A percentile compares a stretch with the other conserved stretches of the same genome.
Evolutionary conservation across 2,888 invertebrate genomes (phyloP).

Genomic region (Drosophila fulvimacula): DNA sequence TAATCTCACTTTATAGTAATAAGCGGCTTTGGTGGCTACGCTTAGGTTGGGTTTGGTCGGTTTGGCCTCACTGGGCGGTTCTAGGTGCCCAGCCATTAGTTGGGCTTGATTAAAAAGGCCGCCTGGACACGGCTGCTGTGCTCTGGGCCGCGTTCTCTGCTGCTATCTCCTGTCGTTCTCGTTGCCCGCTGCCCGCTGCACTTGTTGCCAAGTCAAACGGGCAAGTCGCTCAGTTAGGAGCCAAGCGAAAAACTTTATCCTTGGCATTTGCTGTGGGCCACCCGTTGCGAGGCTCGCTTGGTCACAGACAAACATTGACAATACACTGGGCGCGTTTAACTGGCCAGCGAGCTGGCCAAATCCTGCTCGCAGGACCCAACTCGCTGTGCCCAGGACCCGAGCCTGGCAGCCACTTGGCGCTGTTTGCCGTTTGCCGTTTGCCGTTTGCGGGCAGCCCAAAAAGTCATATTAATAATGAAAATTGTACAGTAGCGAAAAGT

Average conservation of each 20-base stretch:
- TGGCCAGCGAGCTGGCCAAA: conserved; percentile 67
- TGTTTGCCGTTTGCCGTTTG: conserved; percentile 66
- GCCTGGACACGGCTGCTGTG: conserved; percentile 45
- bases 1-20: conserved; percentile 82
- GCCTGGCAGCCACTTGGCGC: conserved; percentile 59
- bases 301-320: conserved; percentile 73
- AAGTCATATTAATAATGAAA: conserved; percentile 82
- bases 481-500: conserved; percentile 80
- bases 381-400: neutral
- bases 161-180: neutral
- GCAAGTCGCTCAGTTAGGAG: conserved; percentile 52
- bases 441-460: conserved; percentile 73
- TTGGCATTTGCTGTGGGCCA: conserved; percentile 48
- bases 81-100: conserved; percentile 63
- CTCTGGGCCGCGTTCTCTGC: neutral
- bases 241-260: conserved; percentile 65
- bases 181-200: conserved; percentile 39
- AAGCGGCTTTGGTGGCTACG: conserved; percentile 77
- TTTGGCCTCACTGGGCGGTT: neutral
- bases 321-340: conserved; percentile 75
- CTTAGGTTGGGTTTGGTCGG: conserved; percentile 39
- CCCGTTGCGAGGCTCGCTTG: conserved; percentile 27
- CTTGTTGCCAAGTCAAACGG: conserved; percentile 78
- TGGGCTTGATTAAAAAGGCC: conserved; percentile 74
- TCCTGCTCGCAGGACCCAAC: conserved; percentile 12